A percentile compares a stretch with the other conserved stretches of the same genome.
Conservation (phyloP, 2,888 invertebrate species). For the Drosophila cognata region DNA sequence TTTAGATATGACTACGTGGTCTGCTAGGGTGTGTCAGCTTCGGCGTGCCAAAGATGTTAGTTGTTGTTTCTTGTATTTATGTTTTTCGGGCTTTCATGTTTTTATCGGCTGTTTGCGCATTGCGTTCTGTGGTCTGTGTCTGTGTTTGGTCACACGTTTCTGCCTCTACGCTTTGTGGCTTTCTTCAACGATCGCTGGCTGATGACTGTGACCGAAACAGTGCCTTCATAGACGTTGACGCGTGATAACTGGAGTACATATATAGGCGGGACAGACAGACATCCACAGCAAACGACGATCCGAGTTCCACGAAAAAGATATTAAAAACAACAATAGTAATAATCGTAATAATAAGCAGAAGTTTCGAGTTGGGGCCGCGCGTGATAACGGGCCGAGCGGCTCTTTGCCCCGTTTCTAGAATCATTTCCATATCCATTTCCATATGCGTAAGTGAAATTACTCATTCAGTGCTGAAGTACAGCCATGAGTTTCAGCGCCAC, state of each 20-base stretch:
- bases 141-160: conserved; percentile 40
- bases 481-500: conserved; percentile 72
- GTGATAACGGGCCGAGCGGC: conserved; percentile 50
- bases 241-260: conserved; percentile 73
- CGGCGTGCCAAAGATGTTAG: not conserved
- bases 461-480: conserved; percentile 49
- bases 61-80: conserved; percentile 21
- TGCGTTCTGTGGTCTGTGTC: conserved; percentile 16
- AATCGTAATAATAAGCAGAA: conserved; percentile 43
- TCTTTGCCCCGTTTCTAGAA: conserved; percentile 27
- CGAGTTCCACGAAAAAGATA: conserved; percentile 48
- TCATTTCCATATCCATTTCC: conserved; percentile 28
- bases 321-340: conserved; percentile 42
- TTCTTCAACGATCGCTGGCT: conserved; percentile 47
- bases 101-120: conserved; percentile 62
- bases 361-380: conserved; percentile 34
- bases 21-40: conserved; percentile 1
- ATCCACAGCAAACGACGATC: conserved; percentile 8
- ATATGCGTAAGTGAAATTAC: conserved; percentile 30
- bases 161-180: conserved; percentile 42
- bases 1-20: not conserved
- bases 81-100: conserved; percentile 56
- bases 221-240: conserved; percentile 52
- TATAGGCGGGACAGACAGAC: conserved; percentile 4
- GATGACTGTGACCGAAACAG: conserved; percentile 41